Conservation (phyloP, 2,888 invertebrate genomes). For the Encarsia formosa region DNA sequence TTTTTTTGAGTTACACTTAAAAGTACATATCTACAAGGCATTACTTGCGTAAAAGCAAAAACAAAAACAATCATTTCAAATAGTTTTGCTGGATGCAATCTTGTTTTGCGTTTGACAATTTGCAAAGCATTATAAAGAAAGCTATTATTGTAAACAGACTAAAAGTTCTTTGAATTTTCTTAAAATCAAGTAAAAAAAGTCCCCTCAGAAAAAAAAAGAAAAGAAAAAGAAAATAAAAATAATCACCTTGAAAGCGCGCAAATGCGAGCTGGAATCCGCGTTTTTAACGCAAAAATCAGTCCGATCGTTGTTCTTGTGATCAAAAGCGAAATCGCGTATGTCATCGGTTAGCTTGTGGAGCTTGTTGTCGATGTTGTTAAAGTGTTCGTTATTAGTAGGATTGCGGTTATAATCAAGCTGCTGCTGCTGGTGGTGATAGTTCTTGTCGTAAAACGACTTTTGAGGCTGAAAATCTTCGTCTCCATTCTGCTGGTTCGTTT, state of each 20-base stretch:
- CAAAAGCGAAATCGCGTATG: constrained; percentile 33
- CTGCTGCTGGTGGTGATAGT: background rate
- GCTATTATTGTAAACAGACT: no score
- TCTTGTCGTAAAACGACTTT: background rate
- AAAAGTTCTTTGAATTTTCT: no score
- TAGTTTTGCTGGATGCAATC: no score
- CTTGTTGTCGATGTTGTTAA: constrained; percentile 29
- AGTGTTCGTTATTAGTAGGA: constrained; percentile 16
- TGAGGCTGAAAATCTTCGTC: background rate
- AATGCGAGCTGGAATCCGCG: no score
- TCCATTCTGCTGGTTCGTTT: constrained; percentile 29
- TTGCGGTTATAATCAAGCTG: constrained; percentile 2
- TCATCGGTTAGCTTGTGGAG: constrained; percentile 30
- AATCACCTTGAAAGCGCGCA: constrained; percentile 24
- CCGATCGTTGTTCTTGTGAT: constrained; percentile 19
- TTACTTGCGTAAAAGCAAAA: no score
- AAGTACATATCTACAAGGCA: no score
- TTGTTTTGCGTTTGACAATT: no score
- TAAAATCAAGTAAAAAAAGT: no score
- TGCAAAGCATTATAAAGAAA: no score
- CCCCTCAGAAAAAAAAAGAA: no score
- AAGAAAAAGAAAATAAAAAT: constrained; percentile 2
- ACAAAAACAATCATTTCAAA: no score
- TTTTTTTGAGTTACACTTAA: no score
- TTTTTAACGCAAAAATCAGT: constrained; percentile 10